These are phyloP conservation scores for Mormyrops attenuatus DNA, from an alignment of 2,797 vertebrate species.

Conservation along the genomic window DNA sequence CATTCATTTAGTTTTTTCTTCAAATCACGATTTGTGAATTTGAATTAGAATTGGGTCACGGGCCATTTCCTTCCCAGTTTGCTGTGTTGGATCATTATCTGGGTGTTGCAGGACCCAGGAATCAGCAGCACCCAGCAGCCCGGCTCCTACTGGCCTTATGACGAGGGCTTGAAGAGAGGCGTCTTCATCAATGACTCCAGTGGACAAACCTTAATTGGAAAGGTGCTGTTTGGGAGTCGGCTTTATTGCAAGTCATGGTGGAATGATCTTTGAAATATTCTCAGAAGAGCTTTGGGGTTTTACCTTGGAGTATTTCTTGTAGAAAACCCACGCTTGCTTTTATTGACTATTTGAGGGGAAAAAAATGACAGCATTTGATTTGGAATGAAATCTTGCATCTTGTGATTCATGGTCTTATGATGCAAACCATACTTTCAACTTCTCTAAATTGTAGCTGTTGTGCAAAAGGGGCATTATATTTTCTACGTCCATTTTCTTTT, in stretches of 20 bases:
- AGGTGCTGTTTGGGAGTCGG: conserved; percentile 51
- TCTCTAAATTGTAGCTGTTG: conserved; percentile 10
- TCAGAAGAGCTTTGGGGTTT: not conserved
- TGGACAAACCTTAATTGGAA: conserved; percentile 70
- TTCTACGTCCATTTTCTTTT: not conserved
- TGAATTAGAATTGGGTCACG: not conserved
- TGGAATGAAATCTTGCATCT: not conserved
- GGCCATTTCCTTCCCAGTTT: not conserved
- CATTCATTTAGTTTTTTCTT: not conserved
- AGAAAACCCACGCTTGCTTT: not conserved
- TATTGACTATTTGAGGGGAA: not conserved
- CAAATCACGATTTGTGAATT: not conserved
- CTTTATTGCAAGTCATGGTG: not conserved
- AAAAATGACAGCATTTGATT: not conserved
- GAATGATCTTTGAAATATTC: not conserved
- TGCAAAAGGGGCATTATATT: not conserved
- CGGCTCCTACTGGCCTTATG: conserved; percentile 76
- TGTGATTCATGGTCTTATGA: not conserved
- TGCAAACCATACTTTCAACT: not conserved
- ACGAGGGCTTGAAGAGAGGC: conserved; percentile 70
- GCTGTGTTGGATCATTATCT: not conserved
- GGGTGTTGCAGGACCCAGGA: conserved; percentile 68
- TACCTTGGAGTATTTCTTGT: not conserved
- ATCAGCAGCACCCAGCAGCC: conserved; percentile 72
- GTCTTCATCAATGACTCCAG: conserved; percentile 73